A percentile compares a stretch with the other conserved stretches of the same genome.
phyloP scores from a whole-genome alignment of 30 jellyfish, hydroid and myxozoan species.

The Aurelia aurita region DNA sequence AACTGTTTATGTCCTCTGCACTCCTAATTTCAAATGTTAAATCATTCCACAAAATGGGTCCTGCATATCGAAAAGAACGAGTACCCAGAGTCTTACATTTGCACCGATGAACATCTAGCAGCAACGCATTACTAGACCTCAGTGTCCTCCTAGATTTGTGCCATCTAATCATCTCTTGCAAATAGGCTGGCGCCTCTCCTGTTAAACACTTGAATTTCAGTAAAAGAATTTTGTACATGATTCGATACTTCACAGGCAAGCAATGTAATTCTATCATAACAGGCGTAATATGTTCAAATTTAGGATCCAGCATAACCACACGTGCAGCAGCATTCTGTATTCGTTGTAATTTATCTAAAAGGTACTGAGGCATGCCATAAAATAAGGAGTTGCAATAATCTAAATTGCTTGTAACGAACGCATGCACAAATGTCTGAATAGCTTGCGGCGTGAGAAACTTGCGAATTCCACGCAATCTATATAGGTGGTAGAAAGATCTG shows the following conservation, averaged over 20 bases:
- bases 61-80: slow-evolving; percentile 20
- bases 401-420: slow-evolving; percentile 31
- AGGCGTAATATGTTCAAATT: slow-evolving; percentile 54
- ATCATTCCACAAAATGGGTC: slow-evolving; percentile 48
- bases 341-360: slow-evolving; percentile 38
- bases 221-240: slow-evolving; percentile 27
- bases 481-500: slow-evolving; percentile 23
- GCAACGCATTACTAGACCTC: slow-evolving; percentile 26
- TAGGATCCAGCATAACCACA: slow-evolving; percentile 44
- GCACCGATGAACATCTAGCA: slow-evolving; percentile 30
- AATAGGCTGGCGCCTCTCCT: slow-evolving; percentile 53
- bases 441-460: slow-evolving; percentile 36
- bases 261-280: slow-evolving; percentile 28
- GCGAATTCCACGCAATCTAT: slow-evolving; percentile 43
- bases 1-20: slow-evolving; percentile 22
- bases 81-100: slow-evolving; percentile 46
- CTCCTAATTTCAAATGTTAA: slow-evolving; percentile 23
- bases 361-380: slow-evolving; percentile 63
- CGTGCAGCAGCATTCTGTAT: slow-evolving; percentile 69
- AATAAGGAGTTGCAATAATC: slow-evolving; percentile 56
- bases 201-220: slow-evolving; percentile 24
- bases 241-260: slow-evolving; percentile 27
- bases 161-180: slow-evolving; percentile 58
- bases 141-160: slow-evolving; percentile 27
- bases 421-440: slow-evolving; percentile 33